phyloP scores from a whole-genome alignment of 1,140 invertebrate species.

The Dufourea novaeangliae region DNA sequence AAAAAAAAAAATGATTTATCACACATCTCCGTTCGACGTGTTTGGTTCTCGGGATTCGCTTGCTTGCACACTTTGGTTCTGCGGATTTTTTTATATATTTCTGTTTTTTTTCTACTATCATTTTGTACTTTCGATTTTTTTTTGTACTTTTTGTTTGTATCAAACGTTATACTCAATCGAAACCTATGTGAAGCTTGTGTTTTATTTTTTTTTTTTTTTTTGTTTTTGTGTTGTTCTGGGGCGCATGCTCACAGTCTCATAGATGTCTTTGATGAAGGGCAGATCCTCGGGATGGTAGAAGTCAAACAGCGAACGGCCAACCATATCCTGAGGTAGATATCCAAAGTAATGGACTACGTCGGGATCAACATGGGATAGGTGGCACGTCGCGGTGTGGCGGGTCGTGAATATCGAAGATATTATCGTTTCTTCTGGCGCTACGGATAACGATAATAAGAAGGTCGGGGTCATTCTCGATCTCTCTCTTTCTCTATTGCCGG shows the following conservation, averaged over 20 bases:
- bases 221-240: constrained; percentile 28
- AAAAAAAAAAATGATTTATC: not conserved
- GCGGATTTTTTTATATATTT: not conserved
- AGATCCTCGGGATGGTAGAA: constrained; percentile 95
- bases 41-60: constrained; percentile 22
- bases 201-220: constrained; percentile 6
- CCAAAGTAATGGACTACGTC: constrained; percentile 92
- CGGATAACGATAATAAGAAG: constrained; percentile 57
- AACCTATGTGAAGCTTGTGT: constrained; percentile 43
- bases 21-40: too few species aligned
- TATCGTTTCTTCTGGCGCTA: constrained; percentile 85
- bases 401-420: constrained; percentile 87
- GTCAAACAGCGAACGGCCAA: constrained; percentile 90
- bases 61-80: constrained; percentile 11
- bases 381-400: constrained; percentile 88
- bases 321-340: constrained; percentile 93
- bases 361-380: constrained; percentile 88
- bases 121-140: not conserved
- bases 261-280: constrained; percentile 89
- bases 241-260: constrained; percentile 87
- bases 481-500: constrained; percentile 10
- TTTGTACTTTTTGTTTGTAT: constrained; percentile 38
- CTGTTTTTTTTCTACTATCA: not conserved
- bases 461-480: constrained; percentile 53
- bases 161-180: constrained; percentile 58